phyloP scores from a whole-genome alignment of 1,140 invertebrate genomes.

The Pentalonia nigronervosa region DNA sequence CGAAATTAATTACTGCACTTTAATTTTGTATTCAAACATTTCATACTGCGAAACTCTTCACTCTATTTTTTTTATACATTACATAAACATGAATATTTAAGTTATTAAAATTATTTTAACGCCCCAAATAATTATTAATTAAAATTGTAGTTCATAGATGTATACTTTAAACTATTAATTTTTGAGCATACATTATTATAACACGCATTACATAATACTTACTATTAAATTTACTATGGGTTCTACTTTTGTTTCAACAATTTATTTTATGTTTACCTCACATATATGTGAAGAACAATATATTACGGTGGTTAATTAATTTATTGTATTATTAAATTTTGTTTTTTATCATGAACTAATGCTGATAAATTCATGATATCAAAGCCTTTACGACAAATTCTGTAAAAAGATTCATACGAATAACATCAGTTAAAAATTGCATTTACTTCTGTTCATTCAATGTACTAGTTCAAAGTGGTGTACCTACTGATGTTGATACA shows the following conservation, averaged over 20 bases:
- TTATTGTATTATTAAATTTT: too few species aligned
- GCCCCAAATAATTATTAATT: not conserved
- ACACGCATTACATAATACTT: not conserved
- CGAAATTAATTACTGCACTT: not conserved
- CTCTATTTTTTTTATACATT: not conserved
- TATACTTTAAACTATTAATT: not conserved
- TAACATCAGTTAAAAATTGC: not conserved
- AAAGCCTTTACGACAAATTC: not conserved
- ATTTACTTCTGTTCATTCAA: not conserved
- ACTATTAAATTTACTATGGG: not conserved
- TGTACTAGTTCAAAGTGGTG: not conserved
- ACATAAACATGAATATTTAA: not conserved
- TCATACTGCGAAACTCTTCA: not conserved
- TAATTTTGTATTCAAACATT: not conserved
- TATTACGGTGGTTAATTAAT: too few species aligned
- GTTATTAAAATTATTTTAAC: not conserved
- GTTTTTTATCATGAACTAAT: not conserved
- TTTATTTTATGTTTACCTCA: too few species aligned
- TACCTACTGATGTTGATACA: not conserved
- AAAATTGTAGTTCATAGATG: not conserved
- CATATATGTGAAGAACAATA: too few species aligned
- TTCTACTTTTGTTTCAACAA: not conserved
- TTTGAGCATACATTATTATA: not conserved
- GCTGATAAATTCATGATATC: not conserved
- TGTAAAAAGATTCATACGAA: not conserved